Evolutionary conservation across 2,113 vertebrate genomes (phyloP).

Genomic region (mouse (Mus musculus)): GRCm39 chr4:125348001-125348500

Average conservation of each 20-base stretch:
- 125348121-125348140: not conserved
- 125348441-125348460: fast-evolving
- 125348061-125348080: not conserved
- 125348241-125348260: not conserved
- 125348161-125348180: not conserved
- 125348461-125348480: fast-evolving
- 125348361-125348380: too few relatives aligned
- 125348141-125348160: not conserved
- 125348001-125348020: slow-evolving; percentile 71
- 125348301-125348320: not conserved
- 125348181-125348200: not conserved
- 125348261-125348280: not conserved
- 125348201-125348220: not conserved
- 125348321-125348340: not conserved
- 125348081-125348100: not conserved
- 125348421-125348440: too few relatives aligned
- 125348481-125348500: not conserved
- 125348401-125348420: not conserved
- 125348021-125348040: not conserved
- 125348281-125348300: not conserved
- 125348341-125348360: not conserved
- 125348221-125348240: not conserved
- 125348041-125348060: not conserved
- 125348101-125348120: not conserved
- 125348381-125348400: not conserved